These are phyloP conservation scores for Dysidea cf. avara DNA, from an alignment of 37 sponge, comb jelly and placozoan genomes.

Conservation along the genomic window DNA sequence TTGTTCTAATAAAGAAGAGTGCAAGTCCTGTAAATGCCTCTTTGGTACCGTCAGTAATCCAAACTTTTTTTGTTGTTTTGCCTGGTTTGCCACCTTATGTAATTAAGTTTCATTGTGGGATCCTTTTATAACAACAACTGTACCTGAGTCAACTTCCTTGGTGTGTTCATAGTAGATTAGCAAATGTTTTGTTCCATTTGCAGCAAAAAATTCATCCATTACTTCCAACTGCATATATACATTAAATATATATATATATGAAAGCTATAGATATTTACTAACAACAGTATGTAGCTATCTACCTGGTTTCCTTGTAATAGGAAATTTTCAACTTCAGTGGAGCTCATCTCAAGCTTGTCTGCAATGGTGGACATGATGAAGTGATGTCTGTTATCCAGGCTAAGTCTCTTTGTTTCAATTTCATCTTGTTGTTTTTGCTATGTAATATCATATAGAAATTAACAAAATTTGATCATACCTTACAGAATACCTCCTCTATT, in stretches of 20 bases:
- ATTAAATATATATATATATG: not conserved
- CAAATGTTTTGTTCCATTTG: constrained; percentile 50
- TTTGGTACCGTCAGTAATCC: constrained; percentile 76
- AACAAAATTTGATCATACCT: too few species aligned
- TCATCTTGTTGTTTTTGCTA: too few species aligned
- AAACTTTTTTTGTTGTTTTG: constrained; percentile 37
- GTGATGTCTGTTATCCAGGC: constrained; percentile 70
- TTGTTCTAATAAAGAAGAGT: constrained; percentile 60
- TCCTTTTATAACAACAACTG: not conserved
- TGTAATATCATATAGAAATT: too few species aligned
- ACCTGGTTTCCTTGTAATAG: constrained; percentile 88
- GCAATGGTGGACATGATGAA: constrained; percentile 65
- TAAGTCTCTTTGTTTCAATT: too few species aligned
- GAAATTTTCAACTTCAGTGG: constrained; percentile 63
- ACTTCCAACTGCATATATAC: constrained; percentile 30
- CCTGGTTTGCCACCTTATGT: constrained; percentile 13
- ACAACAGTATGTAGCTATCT: too few species aligned
- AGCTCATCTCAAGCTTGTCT: constrained; percentile 44
- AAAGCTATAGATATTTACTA: not conserved
- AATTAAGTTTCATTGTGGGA: not conserved
- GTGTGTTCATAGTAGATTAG: constrained; percentile 57
- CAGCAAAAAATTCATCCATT: constrained; percentile 71
- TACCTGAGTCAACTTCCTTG: not conserved
- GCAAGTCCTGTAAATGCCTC: constrained; percentile 73
- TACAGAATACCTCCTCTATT: too few species aligned